Evolutionary conservation across 2,888 invertebrate species (phyloP), one percentile per base, ranked within the genome.

Genomic region (Strigamia crassipes): DNA sequence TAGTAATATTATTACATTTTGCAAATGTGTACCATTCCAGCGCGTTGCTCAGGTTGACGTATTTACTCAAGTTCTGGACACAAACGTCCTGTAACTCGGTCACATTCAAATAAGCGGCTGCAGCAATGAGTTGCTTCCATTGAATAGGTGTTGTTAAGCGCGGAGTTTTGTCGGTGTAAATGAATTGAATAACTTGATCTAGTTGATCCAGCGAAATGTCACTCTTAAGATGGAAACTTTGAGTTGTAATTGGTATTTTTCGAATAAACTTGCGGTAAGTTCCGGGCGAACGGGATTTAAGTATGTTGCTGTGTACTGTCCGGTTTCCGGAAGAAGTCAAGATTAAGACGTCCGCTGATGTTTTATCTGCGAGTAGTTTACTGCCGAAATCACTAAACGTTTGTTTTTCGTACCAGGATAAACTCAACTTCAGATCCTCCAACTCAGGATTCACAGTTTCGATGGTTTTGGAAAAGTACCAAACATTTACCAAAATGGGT

Each of bases 1-100:
- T 66, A 12, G 61, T 21, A 66, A 66, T 21, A 66, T 23, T 23
- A 66, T 66, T 66, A 18, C 61, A 66, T 66, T 66, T 66, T 21
- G 61, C 61, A 66, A 66, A 66, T 66, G 5, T 23, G 12, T 66
- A 66, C 61, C 61, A 66, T 3, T 66, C 61, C 10, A 21, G 6
- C 0, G 61, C 61, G 8, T 66, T 66, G 12, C 12, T 21, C 5
- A 23, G 12, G 12, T 66, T 23, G 21, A 66, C 18, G 5, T 12
- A 18, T 21, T 18, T 4, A 21, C 12, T 66, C 12, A 66, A 6
- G 10, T n/a, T 5, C 13, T 21, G 12, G 12, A 66, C 23, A 18
- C 61, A 66, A 6, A 21, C 21, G 5, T 66, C 61, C 18, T 66
- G 10, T 18, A 66, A 66, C 6, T 66, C 21, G 10, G 10, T 66